Evolutionary conservation across 2,797 vertebrate genomes (phyloP).

Genomic region (Paedocypris micromegethes): DNA sequence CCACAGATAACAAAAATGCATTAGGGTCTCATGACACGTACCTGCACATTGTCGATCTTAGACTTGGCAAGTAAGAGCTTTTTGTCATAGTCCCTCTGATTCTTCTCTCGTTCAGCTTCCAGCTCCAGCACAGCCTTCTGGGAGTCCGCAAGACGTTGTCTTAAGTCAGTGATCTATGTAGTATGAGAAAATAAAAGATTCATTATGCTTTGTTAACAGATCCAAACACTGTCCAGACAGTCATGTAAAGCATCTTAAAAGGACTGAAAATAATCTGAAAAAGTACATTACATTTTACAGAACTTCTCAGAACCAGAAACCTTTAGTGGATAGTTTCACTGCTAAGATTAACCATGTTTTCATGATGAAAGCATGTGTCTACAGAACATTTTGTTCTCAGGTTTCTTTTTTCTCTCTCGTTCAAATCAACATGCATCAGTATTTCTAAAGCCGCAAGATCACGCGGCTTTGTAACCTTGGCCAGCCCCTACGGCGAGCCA

Average conservation of each 20-base stretch:
- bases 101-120: constrained; percentile 86
- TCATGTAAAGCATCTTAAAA: too few relatives aligned
- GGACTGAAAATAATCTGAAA: too few relatives aligned
- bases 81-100: constrained; percentile 93
- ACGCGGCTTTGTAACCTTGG: constrained; percentile 54
- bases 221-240: too few relatives aligned
- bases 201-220: background rate
- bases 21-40: constrained; percentile 30
- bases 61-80: constrained; percentile 94
- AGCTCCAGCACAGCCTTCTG: constrained; percentile 83
- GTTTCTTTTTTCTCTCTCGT: background rate
- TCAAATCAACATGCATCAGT: constrained; percentile 36
- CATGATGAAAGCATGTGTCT: too few relatives aligned
- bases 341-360: too few relatives aligned
- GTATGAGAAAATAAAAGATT: constrained; percentile 4
- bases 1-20: background rate
- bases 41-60: constrained; percentile 95
- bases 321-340: too few relatives aligned
- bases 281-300: too few relatives aligned
- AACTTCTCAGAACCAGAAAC: too few relatives aligned
- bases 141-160: constrained; percentile 83
- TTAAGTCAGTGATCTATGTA: constrained; percentile 83
- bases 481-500: constrained; percentile 55
- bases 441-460: constrained; percentile 36
- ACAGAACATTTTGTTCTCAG: background rate